Conservation (phyloP, 2,888 invertebrate species). For the Diplazon laetatorius region DNA sequence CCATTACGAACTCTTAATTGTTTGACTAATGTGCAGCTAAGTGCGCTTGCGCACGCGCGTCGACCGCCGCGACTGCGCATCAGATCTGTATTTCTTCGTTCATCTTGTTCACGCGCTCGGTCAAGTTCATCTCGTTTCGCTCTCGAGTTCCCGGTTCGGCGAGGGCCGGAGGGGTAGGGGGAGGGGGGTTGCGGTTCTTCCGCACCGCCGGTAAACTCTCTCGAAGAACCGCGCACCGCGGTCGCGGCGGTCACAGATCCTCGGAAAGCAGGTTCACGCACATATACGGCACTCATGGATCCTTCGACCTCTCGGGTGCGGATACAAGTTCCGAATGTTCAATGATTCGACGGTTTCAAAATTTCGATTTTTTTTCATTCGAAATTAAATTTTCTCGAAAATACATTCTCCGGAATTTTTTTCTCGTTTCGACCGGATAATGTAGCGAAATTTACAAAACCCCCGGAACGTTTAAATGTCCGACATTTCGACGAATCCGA, state of each 20-base stretch:
- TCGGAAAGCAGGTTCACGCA: conserved; percentile 53
- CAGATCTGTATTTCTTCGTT: conserved; percentile 2
- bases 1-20: conserved; percentile 81
- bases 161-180: too few relatives aligned
- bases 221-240: conserved; percentile 25
- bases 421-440: too few relatives aligned
- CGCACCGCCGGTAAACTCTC: conserved; percentile 36
- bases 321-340: too few relatives aligned
- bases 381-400: too few relatives aligned
- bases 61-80: conserved; percentile 55
- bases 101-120: neutral
- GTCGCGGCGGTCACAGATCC: conserved; percentile 18
- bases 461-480: too few relatives aligned
- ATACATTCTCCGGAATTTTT: too few relatives aligned
- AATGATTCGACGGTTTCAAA: too few relatives aligned
- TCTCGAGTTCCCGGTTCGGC: too few relatives aligned
- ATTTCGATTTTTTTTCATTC: too few relatives aligned
- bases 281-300: neutral
- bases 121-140: neutral
- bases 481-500: too few relatives aligned
- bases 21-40: conserved; percentile 79
- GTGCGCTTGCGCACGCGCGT: conserved; percentile 62
- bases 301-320: neutral
- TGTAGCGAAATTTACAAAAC: too few relatives aligned
- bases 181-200: conserved; percentile 6